These are phyloP conservation scores for Rhopalosiphum nymphaeae DNA, from an alignment of 2,888 invertebrate species.

Conservation along the genomic window DNA sequence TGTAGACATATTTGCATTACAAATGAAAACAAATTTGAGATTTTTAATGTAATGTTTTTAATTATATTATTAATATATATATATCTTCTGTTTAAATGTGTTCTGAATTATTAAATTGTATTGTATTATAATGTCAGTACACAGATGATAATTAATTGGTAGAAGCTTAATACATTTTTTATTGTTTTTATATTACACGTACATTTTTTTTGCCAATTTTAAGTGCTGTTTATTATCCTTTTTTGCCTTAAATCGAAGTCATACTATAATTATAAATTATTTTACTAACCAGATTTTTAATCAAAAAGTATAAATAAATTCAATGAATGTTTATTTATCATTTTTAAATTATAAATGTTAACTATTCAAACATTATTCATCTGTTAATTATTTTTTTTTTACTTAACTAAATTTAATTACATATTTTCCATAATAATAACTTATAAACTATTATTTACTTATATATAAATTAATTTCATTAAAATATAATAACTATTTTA, in stretches of 20 bases:
- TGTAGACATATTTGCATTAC: not conserved
- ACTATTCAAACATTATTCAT: not conserved
- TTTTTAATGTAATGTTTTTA: not conserved
- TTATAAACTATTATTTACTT: not conserved
- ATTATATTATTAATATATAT: not conserved
- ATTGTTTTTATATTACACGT: not conserved
- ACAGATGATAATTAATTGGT: not conserved
- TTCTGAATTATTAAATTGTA: not conserved
- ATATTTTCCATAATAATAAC: not conserved
- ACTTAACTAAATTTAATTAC: not conserved
- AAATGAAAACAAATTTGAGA: not conserved
- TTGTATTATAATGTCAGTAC: not conserved
- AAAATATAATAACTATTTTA: not conserved
- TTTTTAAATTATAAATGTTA: not conserved
- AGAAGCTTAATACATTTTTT: not conserved
- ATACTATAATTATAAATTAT: not conserved
- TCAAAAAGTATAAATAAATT: not conserved
- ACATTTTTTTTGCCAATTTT: not conserved
- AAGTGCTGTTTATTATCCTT: not conserved
- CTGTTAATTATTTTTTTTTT: not conserved
- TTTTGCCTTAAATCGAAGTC: not conserved
- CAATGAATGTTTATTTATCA: not conserved
- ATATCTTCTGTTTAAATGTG: not conserved
- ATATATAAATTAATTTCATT: not conserved
- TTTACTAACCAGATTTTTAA: not conserved